Conservation (phyloP, 2,797 vertebrate species). For the Danio jaintianensis region DNA sequence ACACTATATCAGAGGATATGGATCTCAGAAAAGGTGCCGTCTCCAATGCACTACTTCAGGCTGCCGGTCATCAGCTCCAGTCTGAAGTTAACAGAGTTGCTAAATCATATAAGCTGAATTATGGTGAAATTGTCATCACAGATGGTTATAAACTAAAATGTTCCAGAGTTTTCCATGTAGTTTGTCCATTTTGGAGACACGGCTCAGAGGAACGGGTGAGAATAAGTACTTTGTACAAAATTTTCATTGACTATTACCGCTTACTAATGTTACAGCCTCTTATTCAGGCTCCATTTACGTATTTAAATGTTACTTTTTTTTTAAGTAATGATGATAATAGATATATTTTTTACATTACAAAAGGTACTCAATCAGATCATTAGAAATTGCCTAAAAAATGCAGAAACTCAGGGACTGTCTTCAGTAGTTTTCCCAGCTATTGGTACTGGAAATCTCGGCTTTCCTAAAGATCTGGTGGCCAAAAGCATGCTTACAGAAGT, state of each 20-base stretch:
- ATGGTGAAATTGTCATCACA: slow-evolving; percentile 78
- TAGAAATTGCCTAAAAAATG: slow-evolving; percentile 76
- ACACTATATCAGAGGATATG: slow-evolving; percentile 79
- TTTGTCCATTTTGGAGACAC: slow-evolving; percentile 74
- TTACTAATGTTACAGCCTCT: too few species aligned
- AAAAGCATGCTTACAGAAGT: slow-evolving; percentile 78
- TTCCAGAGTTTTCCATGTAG: slow-evolving; percentile 76
- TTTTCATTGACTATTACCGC: too few species aligned
- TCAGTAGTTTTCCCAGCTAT: slow-evolving; percentile 89
- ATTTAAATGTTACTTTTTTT: too few species aligned
- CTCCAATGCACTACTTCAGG: slow-evolving; percentile 79
- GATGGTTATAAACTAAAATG: slow-evolving; percentile 75
- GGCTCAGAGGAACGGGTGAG: slow-evolving; percentile 73
- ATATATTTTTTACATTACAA: not conserved
- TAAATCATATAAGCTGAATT: slow-evolving; percentile 68
- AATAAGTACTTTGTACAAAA: not conserved
- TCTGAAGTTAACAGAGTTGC: slow-evolving; percentile 58
- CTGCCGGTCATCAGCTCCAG: slow-evolving; percentile 80
- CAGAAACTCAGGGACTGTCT: slow-evolving; percentile 70
- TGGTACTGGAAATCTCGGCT: slow-evolving; percentile 85
- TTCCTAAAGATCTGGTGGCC: slow-evolving; percentile 80
- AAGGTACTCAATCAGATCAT: slow-evolving; percentile 75
- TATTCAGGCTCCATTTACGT: too few species aligned
- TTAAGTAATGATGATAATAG: too few species aligned
- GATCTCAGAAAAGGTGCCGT: slow-evolving; percentile 78